Conservation (phyloP, 2,888 invertebrate genomes). For the Fragum fragum region DNA sequence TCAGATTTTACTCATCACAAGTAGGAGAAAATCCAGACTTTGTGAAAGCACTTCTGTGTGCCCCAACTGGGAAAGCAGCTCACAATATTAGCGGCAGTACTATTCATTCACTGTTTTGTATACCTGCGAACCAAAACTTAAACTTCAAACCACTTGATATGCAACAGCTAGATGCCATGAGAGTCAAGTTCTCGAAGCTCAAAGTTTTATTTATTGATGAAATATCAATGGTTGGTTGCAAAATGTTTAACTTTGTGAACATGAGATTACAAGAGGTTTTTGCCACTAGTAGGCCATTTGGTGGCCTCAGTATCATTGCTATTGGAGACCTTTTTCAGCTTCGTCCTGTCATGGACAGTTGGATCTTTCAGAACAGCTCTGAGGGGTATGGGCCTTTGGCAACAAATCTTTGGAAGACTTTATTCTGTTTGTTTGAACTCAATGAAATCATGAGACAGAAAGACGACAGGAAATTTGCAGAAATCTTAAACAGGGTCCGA, state of each 20-base stretch:
- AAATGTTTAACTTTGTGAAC: slow-evolving; percentile 61
- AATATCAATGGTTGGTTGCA: slow-evolving; percentile 70
- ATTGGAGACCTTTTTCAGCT: slow-evolving; percentile 33
- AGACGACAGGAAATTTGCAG: slow-evolving; percentile 63
- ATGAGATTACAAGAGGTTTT: slow-evolving; percentile 62
- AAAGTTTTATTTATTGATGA: slow-evolving; percentile 69
- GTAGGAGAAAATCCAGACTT: slow-evolving; percentile 55
- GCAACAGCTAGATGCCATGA: slow-evolving; percentile 53
- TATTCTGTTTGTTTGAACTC: slow-evolving; percentile 63
- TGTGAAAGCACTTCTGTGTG: slow-evolving; percentile 55
- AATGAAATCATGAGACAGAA: slow-evolving; percentile 68
- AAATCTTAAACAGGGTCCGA: slow-evolving; percentile 64
- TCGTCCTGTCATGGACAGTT: slow-evolving; percentile 59
- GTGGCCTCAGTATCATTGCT: slow-evolving; percentile 62
- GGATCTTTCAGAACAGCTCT: slow-evolving; percentile 64
- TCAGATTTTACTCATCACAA: too few relatives aligned
- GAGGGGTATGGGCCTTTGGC: slow-evolving; percentile 27
- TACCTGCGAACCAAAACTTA: slow-evolving; percentile 51
- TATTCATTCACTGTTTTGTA: slow-evolving; percentile 38
- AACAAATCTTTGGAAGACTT: slow-evolving; percentile 59
- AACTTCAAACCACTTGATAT: slow-evolving; percentile 61
- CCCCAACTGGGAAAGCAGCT: slow-evolving; percentile 63
- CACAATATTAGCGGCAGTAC: slow-evolving; percentile 31
- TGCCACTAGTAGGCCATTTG: slow-evolving; percentile 57
- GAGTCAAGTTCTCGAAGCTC: slow-evolving; percentile 37